Base-by-base conservation (phyloP, 2,113 vertebrate species). In the Motacilla tschutschensis region DNA sequence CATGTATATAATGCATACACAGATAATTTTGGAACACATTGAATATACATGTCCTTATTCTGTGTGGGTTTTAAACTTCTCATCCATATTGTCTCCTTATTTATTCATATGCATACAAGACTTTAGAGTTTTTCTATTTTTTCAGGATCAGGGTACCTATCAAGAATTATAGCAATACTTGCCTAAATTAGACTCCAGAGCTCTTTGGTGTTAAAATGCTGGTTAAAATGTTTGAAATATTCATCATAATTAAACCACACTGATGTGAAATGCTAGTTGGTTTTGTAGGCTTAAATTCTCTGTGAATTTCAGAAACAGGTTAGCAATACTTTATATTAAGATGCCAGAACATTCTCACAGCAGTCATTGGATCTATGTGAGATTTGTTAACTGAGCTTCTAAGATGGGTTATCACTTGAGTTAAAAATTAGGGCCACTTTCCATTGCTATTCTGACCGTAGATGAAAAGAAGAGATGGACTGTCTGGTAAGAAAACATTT, bases 221-320 rank as follows among this genome's bases (percentile, higher is more conserved):
- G 28, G 25, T 70, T 79, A 91, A 86, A 33, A 55, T 22, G 28
- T 47, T 73, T 84, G 33, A 70, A 73, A 76, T 79, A 72, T 55
- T 79, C 33, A 44, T 79, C 36, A 19, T 73, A 48, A 72, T 72
- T 91, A 79, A 88, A 69, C 55, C 33, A 29, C 16, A 47, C 31
- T 66, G 36, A 36, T 0, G 0, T 70, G 44, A 86, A 86, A 66
- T 2, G 4, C 5, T n/a, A 12, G 12, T 44, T 58, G 17, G 19
- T 75, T 92, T 93, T 65, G 35, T 29, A 65, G 28, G 17, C 18
- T 79, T 79, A 62, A 88, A 79, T 54, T 65, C 24, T 38, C 44
- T 35, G 3, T 40, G 41, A 78, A 54, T 64, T 85, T 74, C 63
- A 78, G 57, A 77, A 92, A 40, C 29, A 77, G 29, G 10, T 83